These are phyloP conservation scores for Channallabes apus DNA, from an alignment of 2,797 vertebrate genomes.

Conservation along the genomic window DNA sequence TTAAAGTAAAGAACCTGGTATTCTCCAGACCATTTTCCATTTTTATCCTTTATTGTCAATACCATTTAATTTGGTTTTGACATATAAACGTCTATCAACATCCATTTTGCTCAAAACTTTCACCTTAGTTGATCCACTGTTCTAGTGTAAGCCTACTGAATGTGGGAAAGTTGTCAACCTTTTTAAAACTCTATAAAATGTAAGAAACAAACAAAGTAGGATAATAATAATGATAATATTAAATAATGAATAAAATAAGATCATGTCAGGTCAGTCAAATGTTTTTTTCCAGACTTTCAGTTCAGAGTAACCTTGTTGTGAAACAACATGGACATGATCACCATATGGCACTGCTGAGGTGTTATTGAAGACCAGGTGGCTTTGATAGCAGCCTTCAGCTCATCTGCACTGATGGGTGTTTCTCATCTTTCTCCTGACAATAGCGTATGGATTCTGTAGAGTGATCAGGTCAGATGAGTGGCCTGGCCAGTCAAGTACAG, in stretches of 20 bases:
- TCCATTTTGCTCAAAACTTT: background rate
- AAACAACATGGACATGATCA: background rate
- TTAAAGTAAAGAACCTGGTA: background rate
- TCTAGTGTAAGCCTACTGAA: background rate
- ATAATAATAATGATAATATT: too few species aligned
- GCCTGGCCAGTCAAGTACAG: too few species aligned
- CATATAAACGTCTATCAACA: background rate
- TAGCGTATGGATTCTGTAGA: too few species aligned
- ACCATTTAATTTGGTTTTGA: background rate
- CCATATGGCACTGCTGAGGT: too few species aligned
- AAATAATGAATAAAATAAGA: too few species aligned
- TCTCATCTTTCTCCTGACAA: too few species aligned
- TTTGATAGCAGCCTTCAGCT: too few species aligned
- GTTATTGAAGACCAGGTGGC: too few species aligned
- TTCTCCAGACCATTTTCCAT: background rate
- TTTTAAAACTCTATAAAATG: background rate
- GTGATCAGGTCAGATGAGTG: too few species aligned
- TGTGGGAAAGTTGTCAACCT: too few species aligned
- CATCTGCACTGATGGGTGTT: too few species aligned
- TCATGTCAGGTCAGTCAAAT: background rate
- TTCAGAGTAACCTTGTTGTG: background rate
- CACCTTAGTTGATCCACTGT: background rate
- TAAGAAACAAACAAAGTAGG: background rate
- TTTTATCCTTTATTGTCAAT: slow-evolving; percentile 8
- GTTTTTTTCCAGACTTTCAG: background rate